Base-by-base conservation (phyloP, 1,140 invertebrate genomes). In the Sinella curviseta region DNA sequence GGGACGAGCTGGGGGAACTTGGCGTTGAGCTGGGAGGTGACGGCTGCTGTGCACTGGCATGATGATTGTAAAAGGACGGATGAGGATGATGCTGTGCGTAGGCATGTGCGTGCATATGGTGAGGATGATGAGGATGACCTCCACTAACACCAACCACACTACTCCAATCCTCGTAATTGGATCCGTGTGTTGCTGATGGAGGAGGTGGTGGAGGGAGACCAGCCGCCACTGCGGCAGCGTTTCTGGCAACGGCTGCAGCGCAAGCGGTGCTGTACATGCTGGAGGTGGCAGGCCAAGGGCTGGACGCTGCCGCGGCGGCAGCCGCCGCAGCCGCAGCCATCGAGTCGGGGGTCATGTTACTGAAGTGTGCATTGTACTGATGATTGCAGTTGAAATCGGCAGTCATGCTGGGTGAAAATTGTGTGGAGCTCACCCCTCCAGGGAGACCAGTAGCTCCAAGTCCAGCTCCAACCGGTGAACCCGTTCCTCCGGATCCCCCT, bases 11-110 rank as follows among this genome's bases (percentile, higher is more conserved):
- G 1, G 83, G 83, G 3, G 83, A 83, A 24, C 65, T 70, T 16
- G 83, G 80, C 14, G 81, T 82, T 36, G 83, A 84, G 28, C 30
- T 78, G 28, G 81, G 81, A 14, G 83, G 80, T 4, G 81, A 82
- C 17, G 80, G 80, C 77, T 81, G 80, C 33, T 83, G 83, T 75
- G 74, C 34, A 75, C 28, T 70, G 30, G 26, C 30, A 33, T 70
- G 65, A 33, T 75, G 74, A 54, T 75, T 36, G 74, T 75, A 75
- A 54, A 75, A 75, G 74, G 74, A 75, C 74, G 74, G 74, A 74
- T 83, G 83, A 20, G 30, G 70, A 35, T 73, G 77, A 57, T 67
- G 77, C 12, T 54, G 55, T 2, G 75, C 77, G 65, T 83, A 83
- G 34, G 80, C 77, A 57, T 36, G 80, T 76, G 30, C 54, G 54